Base-by-base conservation (phyloP, 2,888 invertebrate species). In the Cryptus armator region DNA sequence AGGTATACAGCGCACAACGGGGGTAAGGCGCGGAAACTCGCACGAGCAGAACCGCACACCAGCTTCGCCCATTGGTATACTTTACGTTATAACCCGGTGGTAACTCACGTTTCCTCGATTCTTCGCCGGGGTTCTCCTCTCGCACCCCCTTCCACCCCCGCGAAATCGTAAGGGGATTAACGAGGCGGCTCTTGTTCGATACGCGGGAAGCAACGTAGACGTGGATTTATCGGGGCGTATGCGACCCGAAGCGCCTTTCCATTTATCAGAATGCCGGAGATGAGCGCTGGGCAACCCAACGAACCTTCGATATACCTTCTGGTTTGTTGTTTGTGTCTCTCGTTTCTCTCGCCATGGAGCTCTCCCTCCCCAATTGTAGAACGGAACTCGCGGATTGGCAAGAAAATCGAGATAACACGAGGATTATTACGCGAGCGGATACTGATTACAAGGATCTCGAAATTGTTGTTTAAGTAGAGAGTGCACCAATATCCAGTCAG, bases 151-250 rank as follows among this genome's bases (percentile, higher is more conserved):
- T 7, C 37, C 37, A 9, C 37, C 66, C 76, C 32, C 76, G 76
- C 51, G 78, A 78, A 78, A 68, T 68, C 70, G 78, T 78, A 83
- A 75, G 71, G 85, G 79, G 85, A 85, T 85, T 85, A 85, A 85
- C 83, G 83, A 77, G 76, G 78, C 72, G 79, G 80, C 48, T 67
- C 72, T 64, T 68, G 53, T 84, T 78, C 81, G 78, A 66, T 81
- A 70, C 37, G 48, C 37, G 84, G 56, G 43, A 37, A 62, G 48
- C 32, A 53, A 48, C 46, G 71, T 16, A 76, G 83, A 83, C 85
- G 16, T 72, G 80, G 82, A 87, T 87, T 85, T 87, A 87, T 87
- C 81, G 87, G 82, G 74, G 79, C 84, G 84, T 80, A 84, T 74
- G 78, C 64, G 81, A 81, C 77, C 85, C 85, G 64, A 70, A 24